Evolutionary conservation across 23 tunicate genomes (phyloP), one percentile per base, ranked within the genome.

Genomic region (Pegea sp.): DNA sequence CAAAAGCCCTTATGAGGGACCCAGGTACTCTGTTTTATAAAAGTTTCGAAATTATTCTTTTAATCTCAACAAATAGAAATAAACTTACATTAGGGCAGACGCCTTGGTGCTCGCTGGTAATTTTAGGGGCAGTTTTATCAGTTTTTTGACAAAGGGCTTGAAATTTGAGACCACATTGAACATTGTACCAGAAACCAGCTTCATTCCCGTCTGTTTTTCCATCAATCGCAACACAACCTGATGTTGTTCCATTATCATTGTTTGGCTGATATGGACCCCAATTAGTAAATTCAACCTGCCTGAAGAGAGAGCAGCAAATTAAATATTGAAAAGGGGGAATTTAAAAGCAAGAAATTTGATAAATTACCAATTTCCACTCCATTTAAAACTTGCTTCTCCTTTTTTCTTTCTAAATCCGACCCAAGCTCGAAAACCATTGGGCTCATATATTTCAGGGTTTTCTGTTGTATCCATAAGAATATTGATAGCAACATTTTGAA

Each of bases 81-180:
- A 38, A 26, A 59, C 68, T 42, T 67, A 66, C 74, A 6, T 29
- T 57, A 20, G 84, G 84, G 31, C 95, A 84, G 24, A 28, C 59
- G 5, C 86, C 86, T 24, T 65, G 64, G 59, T 73, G 68, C 5
- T 24, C 56, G 22, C 71, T 68, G 6, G 60, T 16, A 52, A 68
- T 84, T 20, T 56, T 52, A 5, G 95, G 95, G 22, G 86, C 73
- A 34, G 63, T 53, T 42, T 84, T 84, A 44, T 58, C 42, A 27
- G 86, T 84, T 26, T 61, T 73, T 32, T 69, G 71, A 38, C 95
- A 84, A 18, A 84, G 63, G 18, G 95, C 76, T 3, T 53, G 76
- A 26, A 61, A 34, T 13, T 81, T 62, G 1, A 43, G 7, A 52
- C 62, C 59, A 62, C 95, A 84, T 34, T 68, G 53, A 11, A 50